Percentiles rank a stretch among this genome's conserved stretches.
phyloP scores from a whole-genome alignment of 1,140 invertebrate species.

The Armadillidium nasatum region DNA sequence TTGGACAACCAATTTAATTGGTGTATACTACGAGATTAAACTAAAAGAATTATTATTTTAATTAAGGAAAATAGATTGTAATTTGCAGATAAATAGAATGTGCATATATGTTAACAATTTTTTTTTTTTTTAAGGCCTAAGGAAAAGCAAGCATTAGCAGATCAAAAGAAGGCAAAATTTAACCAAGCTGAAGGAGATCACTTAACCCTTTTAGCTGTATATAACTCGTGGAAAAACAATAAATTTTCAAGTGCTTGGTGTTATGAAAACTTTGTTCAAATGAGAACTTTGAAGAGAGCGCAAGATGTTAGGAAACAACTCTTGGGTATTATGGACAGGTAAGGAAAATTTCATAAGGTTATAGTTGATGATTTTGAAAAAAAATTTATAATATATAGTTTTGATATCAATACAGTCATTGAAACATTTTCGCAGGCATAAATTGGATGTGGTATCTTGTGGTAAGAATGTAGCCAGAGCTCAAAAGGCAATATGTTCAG shows the following conservation, averaged over 20 bases:
- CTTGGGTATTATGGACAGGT: slow-evolving; percentile 89
- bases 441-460: slow-evolving; percentile 93
- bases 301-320: slow-evolving; percentile 98
- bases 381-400: slow-evolving; percentile 14
- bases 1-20: no score
- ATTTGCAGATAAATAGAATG: no score
- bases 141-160: slow-evolving; percentile 95
- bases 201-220: slow-evolving; percentile 93
- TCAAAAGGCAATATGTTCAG: slow-evolving; percentile 97
- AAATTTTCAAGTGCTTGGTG: slow-evolving; percentile 99
- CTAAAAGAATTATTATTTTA: no score
- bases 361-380: not conserved
- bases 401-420: no score
- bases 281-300: slow-evolving; percentile 89
- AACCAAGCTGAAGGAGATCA: slow-evolving; percentile 99
- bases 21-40: no score
- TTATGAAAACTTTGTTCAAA: slow-evolving; percentile 99
- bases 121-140: slow-evolving; percentile 60
- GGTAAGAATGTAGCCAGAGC: slow-evolving; percentile 91
- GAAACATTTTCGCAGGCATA: slow-evolving; percentile 63
- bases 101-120: no score
- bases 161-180: slow-evolving; percentile 99
- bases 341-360: not conserved
- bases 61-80: no score
- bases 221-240: slow-evolving; percentile 99